phyloP scores from a whole-genome alignment of 1,140 invertebrate species.

The Antheraea pernyi region DNA sequence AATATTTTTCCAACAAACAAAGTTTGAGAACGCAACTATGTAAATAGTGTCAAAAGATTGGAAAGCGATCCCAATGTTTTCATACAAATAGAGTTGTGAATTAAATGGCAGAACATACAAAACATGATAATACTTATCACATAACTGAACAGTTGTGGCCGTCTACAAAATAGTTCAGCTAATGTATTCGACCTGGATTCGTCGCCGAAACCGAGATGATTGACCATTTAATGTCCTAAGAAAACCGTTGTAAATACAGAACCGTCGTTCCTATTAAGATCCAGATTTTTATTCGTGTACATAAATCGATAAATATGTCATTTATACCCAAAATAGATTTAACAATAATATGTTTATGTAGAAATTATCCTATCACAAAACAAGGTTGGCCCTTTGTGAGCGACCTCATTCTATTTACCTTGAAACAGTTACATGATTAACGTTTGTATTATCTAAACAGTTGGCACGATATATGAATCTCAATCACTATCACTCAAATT shows the following conservation, averaged over 20 bases:
- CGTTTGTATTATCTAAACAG: constrained; percentile 59
- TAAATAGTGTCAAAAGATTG: no score
- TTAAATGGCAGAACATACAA: neutral
- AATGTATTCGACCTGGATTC: constrained; percentile 67
- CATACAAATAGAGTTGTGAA: no score
- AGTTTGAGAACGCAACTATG: no score
- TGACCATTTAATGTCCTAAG: constrained; percentile 70
- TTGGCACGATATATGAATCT: constrained; percentile 45
- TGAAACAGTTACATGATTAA: constrained; percentile 76
- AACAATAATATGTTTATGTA: neutral
- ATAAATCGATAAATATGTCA: neutral
- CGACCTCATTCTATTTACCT: constrained; percentile 71
- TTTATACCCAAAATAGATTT: neutral
- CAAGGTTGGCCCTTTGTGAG: constrained; percentile 72
- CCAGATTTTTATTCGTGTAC: neutral
- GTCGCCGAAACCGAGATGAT: constrained; percentile 59
- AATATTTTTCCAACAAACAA: no score
- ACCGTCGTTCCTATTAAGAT: constrained; percentile 11
- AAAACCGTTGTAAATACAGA: constrained; percentile 50
- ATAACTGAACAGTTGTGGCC: constrained; percentile 3
- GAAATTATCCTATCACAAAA: constrained; percentile 48
- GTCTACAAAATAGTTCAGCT: constrained; percentile 48
- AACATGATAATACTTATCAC: neutral
- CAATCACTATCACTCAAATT: constrained; percentile 21
- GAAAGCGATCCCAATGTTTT: no score